Base-by-base conservation (phyloP, 2,113 vertebrate genomes). In the Trematocara variabile region DNA sequence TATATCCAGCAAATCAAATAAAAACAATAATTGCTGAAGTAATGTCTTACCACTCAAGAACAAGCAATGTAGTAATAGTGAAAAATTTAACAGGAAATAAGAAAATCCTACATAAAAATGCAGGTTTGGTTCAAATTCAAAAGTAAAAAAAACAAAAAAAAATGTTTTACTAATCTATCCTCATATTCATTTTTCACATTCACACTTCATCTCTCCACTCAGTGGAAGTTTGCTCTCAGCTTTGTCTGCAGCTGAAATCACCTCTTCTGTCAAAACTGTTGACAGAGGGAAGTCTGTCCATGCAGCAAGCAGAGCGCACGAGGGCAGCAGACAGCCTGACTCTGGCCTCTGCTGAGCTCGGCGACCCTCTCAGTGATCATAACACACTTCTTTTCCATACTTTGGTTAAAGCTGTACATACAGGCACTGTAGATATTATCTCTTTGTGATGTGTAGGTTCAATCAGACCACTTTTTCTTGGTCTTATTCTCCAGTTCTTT, bases 301-400 rank as follows among this genome's bases (percentile, higher is more conserved):
- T 81, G 78, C 44, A 52, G 83, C 13, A 77, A 68, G 84, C 16
- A 68, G 16, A 84, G 88, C 90, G 85, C 89, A 90, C 14, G 91
- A 91, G 92, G 93, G 93, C 92, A 94, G 86, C 81, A 93, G 86
- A 93, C 92, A 83, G 86, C 86, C 53, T 46, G 85, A 83, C 82
- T 13, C 78, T 18, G 81, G 89, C 80, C 84, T 90, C 84, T 55
- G 86, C 88, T 65, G 70, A 84, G 86, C 81, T 89, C 87, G 81
- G 86, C 54, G 60, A 70, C 81, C 86, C 56, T 63, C 78, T 77
- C 79, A 8, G 8, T 46, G 81, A 65, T 84, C 81, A 70, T 46
- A 83, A 83, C 88, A 82, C 58, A 28, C 44, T 25, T 48, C 77
- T 79, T 82, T 86, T 90, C 65, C 28, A 33, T 83, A 84, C 77